Percentiles rank a stretch among this genome's conserved stretches.
phyloP scores from a whole-genome alignment of 1,140 invertebrate species.

The Saccostrea glomerata region DNA sequence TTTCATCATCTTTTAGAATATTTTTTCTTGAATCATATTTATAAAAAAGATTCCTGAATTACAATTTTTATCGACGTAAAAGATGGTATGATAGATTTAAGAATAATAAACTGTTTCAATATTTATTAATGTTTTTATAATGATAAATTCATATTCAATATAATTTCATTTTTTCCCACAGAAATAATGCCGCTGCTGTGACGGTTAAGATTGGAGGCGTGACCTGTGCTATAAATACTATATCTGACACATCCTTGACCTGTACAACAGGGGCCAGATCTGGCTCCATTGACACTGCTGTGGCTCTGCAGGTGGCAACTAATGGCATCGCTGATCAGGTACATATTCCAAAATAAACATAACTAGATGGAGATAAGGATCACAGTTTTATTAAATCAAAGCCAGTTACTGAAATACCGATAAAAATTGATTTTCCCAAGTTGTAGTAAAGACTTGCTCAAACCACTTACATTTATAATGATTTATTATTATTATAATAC shows the following conservation, averaged over 20 bases:
- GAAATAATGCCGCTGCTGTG: slow-evolving; percentile 42
- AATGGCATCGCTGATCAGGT: slow-evolving; percentile 39
- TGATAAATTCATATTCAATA: neutral
- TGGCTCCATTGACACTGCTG: slow-evolving; percentile 36
- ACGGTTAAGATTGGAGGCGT: slow-evolving; percentile 63
- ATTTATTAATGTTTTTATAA: neutral
- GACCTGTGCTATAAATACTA: slow-evolving; percentile 56
- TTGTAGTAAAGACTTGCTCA: too few species aligned
- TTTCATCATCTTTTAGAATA: too few species aligned
- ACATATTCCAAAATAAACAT: neutral
- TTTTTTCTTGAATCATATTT: too few species aligned
- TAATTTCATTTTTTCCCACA: slow-evolving; percentile 9
- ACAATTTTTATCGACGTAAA: neutral
- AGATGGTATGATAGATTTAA: neutral
- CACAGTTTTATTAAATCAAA: too few species aligned
- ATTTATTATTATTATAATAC: too few species aligned
- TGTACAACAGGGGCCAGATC: slow-evolving; percentile 62
- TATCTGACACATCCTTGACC: slow-evolving; percentile 58
- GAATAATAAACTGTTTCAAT: neutral
- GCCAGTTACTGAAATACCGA: too few species aligned
- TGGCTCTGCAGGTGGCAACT: slow-evolving; percentile 30
- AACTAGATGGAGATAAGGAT: neutral
- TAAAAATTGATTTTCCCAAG: too few species aligned
- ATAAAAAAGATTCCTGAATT: neutral
- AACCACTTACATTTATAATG: too few species aligned